Evolutionary conservation across 2,888 invertebrate species (phyloP), one percentile per base, ranked within the genome.

Genomic region (Tillus elongatus): DNA sequence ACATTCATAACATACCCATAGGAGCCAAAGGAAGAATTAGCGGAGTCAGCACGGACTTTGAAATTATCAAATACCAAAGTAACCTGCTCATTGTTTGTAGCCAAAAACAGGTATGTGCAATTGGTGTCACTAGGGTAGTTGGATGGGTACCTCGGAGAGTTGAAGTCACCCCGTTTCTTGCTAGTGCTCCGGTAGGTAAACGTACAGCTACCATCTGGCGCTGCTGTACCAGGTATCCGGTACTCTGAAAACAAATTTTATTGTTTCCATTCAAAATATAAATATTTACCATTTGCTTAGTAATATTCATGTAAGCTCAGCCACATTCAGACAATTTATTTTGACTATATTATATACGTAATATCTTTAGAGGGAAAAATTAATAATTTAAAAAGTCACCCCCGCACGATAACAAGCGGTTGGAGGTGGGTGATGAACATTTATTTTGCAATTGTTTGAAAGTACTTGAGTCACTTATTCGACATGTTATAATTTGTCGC

Each of bases 71-170:
- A 91, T 42, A 90, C 83, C 47, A 91, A 75, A 41, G 86, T 84
- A 56, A 90, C 90, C 69, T 91, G 90, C 62, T 91, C 90, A 63
- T 85, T 85, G 45, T 83, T 80, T 49, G 82, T 82, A 36, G 87
- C 87, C 55, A 83, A 71, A 67, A 96, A 90, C 57, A 83, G 74
- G 72, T 89, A 97, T 43, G 90, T 87, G 73, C 96, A 96, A 71
- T 89, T 89, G 49, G 87, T 91, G 65, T 82, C 84, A 58, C 91
- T 88, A 46, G 95, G 95, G 73, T 97, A 97, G 71, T 91, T 89
- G 60, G 91, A 88, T 58, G 95, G 95, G 74, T 91, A 92, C 43
- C 93, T 79, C 13, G 95, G 95, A 36, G 93, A 93, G 69, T 96
- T 96, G 66, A 95, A 87, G 60, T 90, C 89, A 34, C 92, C 92